A percentile compares a stretch with the other conserved stretches of the same genome.
phyloP scores from a whole-genome alignment of 2,797 vertebrate genomes.

The Acanthornis magna region DNA sequence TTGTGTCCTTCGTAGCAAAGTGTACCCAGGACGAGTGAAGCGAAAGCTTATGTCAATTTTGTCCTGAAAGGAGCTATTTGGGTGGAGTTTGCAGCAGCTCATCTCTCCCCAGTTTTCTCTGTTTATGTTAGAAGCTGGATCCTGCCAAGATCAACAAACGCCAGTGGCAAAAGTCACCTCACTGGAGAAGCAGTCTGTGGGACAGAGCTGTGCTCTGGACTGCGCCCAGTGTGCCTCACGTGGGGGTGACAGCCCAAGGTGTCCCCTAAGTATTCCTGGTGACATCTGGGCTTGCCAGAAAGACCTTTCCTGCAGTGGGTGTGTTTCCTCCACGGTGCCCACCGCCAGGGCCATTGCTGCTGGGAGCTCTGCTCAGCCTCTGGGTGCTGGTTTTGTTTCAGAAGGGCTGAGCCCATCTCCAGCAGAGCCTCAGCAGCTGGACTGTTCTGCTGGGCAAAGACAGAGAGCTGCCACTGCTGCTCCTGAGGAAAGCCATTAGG shows the following conservation, averaged over 20 bases:
- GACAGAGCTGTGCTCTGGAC: neutral
- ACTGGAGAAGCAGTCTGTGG: fast-evolving
- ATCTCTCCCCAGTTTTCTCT: neutral
- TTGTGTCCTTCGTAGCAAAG: neutral
- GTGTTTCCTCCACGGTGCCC: fast-evolving
- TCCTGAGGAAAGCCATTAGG: neutral
- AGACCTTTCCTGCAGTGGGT: neutral
- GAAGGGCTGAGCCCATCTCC: neutral
- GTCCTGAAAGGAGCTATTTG: neutral
- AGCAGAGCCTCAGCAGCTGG: neutral
- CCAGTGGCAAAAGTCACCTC: neutral
- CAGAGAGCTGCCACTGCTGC: neutral
- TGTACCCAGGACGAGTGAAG: neutral
- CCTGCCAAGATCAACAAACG: neutral
- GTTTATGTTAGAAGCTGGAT: neutral
- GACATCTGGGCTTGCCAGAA: neutral
- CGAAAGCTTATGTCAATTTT: neutral
- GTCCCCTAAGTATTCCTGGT: neutral
- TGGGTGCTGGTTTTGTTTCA: neutral
- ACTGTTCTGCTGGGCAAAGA: neutral
- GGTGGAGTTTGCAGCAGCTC: neutral
- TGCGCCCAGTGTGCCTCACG: neutral
- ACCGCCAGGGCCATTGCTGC: neutral
- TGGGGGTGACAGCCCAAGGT: neutral
- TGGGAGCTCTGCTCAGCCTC: neutral